Evolutionary conservation across 2,888 invertebrate genomes (phyloP), one percentile per base, ranked within the genome.

Genomic region (Anagyrus pseudococci): DNA sequence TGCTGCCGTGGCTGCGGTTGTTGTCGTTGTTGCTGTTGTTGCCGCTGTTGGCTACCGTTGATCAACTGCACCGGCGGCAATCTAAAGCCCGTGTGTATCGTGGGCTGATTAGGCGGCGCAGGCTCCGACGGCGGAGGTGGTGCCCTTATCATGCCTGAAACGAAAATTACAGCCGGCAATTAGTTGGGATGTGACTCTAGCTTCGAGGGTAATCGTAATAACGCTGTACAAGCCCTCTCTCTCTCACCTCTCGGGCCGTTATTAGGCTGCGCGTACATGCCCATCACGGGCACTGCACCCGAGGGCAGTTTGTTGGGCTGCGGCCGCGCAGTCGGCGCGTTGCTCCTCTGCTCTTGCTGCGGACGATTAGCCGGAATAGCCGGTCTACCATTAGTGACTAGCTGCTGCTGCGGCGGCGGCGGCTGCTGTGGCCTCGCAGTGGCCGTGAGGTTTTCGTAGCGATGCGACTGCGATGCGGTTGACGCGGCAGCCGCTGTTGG

Each of bases 101-200:
- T 73, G 17, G 82, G 80, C 64, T 82, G 82, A 67, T 81, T 81
- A 1, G 82, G 79, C 1, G 84, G 83, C 2, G 83, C 82, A 1
- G 83, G 83, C 37, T 81, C 82, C 13, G 80, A 76, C 0, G 83
- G 83, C 4, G 83, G 83, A 2, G 84, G 83, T 2, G 83, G 83
- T 40, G 82, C 79, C 67, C 74, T 75, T 13, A 77, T 58, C 25
- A 75, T 57, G 47, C 77, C 77, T 64, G 17, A 48, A 13, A 33
- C 13, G n/a, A n/a, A n/a, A n/a, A n/a, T n/a, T n/a, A n/a, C n/a
- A n/a, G n/a, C n/a, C n/a, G n/a, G n/a, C n/a, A n/a, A n/a, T 33
- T 1, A 33, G 6, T 33, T 33, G 1, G 33, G 13, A 8, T 33
- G 1, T 33, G 33, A 33, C 7, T 8, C 7, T 33, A 8, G 33